These are phyloP conservation scores for Isurus oxyrinchus DNA, from an alignment of 2,113 vertebrate species.

Conservation along the genomic window DNA sequence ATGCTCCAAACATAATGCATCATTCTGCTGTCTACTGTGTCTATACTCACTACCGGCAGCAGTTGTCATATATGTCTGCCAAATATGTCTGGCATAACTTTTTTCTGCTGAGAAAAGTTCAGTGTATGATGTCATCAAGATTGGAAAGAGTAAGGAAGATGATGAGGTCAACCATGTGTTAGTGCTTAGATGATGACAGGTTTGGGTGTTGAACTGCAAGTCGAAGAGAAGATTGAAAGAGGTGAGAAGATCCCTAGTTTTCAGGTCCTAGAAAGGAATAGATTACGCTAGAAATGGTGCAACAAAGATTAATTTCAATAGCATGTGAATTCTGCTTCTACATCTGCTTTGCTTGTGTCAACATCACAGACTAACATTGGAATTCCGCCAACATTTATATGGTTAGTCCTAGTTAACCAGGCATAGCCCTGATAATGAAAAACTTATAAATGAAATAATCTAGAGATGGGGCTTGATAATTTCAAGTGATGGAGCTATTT, in stretches of 20 bases:
- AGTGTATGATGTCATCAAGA: not conserved
- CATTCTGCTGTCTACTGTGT: not conserved
- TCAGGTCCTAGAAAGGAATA: not conserved
- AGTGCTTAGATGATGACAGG: not conserved
- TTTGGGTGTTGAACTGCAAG: not conserved
- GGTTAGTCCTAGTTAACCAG: no score
- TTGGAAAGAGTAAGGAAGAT: not conserved
- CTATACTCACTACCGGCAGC: not conserved
- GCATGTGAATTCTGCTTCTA: not conserved
- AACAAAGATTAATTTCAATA: not conserved
- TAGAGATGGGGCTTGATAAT: no score
- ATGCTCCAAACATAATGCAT: conserved; percentile 11
- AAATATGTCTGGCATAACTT: not conserved
- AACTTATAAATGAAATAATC: no score
- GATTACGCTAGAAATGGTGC: not conserved
- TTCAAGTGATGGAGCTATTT: no score
- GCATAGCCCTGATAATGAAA: no score
- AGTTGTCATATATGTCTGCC: not conserved
- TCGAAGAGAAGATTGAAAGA: not conserved
- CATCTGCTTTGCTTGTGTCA: no score
- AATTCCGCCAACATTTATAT: no score
- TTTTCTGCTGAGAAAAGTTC: not conserved
- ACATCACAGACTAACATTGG: no score
- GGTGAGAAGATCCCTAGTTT: not conserved
- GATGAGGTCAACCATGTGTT: not conserved